These are phyloP conservation scores for Perognathus longimembris DNA, from an alignment of 2,113 vertebrate species.

Conservation along the genomic window DNA sequence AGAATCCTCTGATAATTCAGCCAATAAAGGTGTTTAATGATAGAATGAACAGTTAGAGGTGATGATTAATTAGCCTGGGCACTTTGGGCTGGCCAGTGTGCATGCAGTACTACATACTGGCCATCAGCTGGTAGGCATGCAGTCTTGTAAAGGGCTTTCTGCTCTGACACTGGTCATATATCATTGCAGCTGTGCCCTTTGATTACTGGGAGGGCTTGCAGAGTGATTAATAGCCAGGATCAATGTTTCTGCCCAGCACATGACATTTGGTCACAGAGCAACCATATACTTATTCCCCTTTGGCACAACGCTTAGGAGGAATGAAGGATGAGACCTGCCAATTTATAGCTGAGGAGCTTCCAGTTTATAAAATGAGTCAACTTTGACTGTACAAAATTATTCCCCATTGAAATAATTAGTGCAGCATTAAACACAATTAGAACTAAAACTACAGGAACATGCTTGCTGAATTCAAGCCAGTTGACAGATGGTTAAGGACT, in stretches of 20 bases:
- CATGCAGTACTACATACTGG: conserved; percentile 88
- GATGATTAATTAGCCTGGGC: conserved; percentile 94
- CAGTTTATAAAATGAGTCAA: conserved; percentile 95
- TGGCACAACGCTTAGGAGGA: conserved; percentile 92
- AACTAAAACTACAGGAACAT: conserved; percentile 91
- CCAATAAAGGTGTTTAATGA: conserved; percentile 94
- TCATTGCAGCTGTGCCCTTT: conserved; percentile 97
- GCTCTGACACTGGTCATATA: conserved; percentile 98
- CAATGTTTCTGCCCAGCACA: conserved; percentile 98
- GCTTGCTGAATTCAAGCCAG: conserved; percentile 91
- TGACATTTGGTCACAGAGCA: conserved; percentile 99
- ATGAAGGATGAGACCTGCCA: conserved; percentile 95
- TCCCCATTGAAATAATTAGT: conserved; percentile 96
- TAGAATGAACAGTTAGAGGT: conserved; percentile 91
- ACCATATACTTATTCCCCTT: conserved; percentile 97
- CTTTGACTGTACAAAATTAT: conserved; percentile 95
- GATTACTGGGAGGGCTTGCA: conserved; percentile 98
- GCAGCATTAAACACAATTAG: conserved; percentile 95
- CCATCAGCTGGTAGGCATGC: conserved; percentile 94
- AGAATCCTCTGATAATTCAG: conserved; percentile 90
- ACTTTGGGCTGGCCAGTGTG: conserved; percentile 89
- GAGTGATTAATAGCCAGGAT: conserved; percentile 99
- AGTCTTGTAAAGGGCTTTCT: conserved; percentile 94
- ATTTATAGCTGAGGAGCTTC: conserved; percentile 93
- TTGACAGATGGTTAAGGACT: conserved; percentile 93